Conservation (phyloP, 2,113 vertebrate genomes). For the Brachypteracias leptosomus region DNA sequence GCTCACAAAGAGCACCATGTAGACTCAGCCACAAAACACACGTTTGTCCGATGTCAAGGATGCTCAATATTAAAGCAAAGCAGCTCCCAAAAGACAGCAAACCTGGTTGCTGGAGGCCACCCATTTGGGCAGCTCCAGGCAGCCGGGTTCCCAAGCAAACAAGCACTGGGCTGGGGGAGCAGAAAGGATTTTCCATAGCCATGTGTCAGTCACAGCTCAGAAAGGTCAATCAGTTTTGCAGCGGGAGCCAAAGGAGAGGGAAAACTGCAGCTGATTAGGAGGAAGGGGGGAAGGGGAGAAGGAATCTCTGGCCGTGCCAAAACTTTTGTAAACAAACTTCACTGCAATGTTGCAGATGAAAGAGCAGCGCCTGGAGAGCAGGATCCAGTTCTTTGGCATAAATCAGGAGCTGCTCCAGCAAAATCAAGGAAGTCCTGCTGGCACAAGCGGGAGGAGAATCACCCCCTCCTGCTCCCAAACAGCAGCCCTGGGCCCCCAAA, state of each 20-base stretch:
- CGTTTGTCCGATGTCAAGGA: not conserved
- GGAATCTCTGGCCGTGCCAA: not conserved
- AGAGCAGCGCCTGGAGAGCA: not conserved
- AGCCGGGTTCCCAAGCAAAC: not conserved
- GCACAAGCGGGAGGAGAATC: not conserved
- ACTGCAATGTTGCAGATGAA: conserved; percentile 22
- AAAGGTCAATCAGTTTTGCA: conserved; percentile 62
- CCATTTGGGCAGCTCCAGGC: not conserved
- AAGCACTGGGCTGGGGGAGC: not conserved
- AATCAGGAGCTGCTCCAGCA: not conserved
- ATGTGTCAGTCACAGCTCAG: conserved; percentile 31
- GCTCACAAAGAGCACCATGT: not conserved
- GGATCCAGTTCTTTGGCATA: not conserved
- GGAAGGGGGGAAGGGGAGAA: not conserved
- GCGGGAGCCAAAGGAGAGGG: not conserved
- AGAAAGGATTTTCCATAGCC: conserved; percentile 56
- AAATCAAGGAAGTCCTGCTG: not conserved
- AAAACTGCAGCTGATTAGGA: conserved; percentile 11
- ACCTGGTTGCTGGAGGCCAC: not conserved
- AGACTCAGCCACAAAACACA: not conserved
- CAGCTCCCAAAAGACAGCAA: not conserved
- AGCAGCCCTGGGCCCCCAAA: not conserved
- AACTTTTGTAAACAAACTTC: conserved; percentile 52
- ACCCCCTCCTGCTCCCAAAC: not conserved
- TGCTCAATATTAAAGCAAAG: not conserved